Conservation (phyloP, 2,797 vertebrate species). For the Enteromius argenteus region DNA sequence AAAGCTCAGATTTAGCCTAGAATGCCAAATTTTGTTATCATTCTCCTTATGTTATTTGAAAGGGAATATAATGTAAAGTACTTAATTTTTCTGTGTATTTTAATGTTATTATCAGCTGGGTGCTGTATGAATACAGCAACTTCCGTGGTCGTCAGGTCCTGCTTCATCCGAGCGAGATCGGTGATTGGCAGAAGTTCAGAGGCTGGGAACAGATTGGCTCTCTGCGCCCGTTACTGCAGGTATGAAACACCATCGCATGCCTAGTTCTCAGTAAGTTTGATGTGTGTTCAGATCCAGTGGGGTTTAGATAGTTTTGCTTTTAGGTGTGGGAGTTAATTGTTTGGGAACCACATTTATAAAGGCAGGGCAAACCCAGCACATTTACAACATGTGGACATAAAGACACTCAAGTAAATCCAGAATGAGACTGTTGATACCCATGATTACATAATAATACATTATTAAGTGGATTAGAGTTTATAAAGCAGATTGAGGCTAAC, state of each 20-base stretch:
- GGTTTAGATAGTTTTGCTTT: constrained; percentile 19
- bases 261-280: background rate
- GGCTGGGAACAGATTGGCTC: constrained; percentile 87
- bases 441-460: background rate
- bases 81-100: constrained; percentile 4
- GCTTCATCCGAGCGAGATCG: constrained; percentile 81
- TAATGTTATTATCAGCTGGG: constrained; percentile 81
- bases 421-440: background rate
- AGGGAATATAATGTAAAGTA: background rate
- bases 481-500: background rate
- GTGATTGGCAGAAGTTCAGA: constrained; percentile 81
- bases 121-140: constrained; percentile 88
- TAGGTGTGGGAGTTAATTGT: constrained; percentile 28
- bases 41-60: background rate
- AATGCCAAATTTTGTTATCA: too few relatives aligned
- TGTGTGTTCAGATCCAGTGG: background rate
- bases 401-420: background rate
- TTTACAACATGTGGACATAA: background rate
- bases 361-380: constrained; percentile 2
- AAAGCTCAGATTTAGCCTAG: background rate
- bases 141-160: constrained; percentile 90
- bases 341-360: constrained; percentile 2
- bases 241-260: constrained; percentile 61
- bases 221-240: constrained; percentile 90
- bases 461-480: background rate